A percentile compares a stretch with the other conserved stretches of the same genome.
These are phyloP conservation scores for Ophraella communa DNA, from an alignment of 2,888 invertebrate genomes.

Conservation along the genomic window DNA sequence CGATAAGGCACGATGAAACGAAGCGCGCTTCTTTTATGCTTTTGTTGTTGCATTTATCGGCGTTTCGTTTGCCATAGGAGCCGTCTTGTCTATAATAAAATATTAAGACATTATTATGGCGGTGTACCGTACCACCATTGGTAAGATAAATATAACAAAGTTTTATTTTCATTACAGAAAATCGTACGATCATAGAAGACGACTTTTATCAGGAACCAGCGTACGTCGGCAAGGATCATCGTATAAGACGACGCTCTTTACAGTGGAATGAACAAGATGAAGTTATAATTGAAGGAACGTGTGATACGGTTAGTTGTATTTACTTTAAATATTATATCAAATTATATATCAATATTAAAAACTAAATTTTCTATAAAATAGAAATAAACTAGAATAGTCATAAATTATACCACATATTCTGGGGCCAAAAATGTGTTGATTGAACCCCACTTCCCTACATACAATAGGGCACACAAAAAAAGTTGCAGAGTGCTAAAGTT, in stretches of 20 bases:
- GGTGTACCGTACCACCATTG: neutral
- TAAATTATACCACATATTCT: too few species aligned
- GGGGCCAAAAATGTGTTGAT: too few species aligned
- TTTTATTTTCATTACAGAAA: constrained; percentile 40
- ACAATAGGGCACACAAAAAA: too few species aligned
- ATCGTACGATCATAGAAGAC: constrained; percentile 44
- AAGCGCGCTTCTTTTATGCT: constrained; percentile 4
- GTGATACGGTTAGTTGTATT: constrained; percentile 11
- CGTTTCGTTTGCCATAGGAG: constrained; percentile 13
- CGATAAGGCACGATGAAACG: constrained; percentile 7
- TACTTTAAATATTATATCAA: neutral
- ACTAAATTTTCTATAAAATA: too few species aligned
- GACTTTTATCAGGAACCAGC: constrained; percentile 40
- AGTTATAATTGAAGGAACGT: constrained; percentile 19
- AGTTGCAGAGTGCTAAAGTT: too few species aligned
- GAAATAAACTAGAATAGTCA: too few species aligned
- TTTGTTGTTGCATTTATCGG: constrained; percentile 7
- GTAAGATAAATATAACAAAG: neutral
- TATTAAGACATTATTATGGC: neutral
- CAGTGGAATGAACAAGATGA: constrained; percentile 18
- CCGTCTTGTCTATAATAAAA: constrained; percentile 8
- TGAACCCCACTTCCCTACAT: too few species aligned
- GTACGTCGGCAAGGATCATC: constrained; percentile 33
- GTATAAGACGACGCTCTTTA: constrained; percentile 44
- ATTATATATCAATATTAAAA: neutral